Base-by-base conservation (phyloP, 2,888 invertebrate species). In the Netelia virgata region DNA sequence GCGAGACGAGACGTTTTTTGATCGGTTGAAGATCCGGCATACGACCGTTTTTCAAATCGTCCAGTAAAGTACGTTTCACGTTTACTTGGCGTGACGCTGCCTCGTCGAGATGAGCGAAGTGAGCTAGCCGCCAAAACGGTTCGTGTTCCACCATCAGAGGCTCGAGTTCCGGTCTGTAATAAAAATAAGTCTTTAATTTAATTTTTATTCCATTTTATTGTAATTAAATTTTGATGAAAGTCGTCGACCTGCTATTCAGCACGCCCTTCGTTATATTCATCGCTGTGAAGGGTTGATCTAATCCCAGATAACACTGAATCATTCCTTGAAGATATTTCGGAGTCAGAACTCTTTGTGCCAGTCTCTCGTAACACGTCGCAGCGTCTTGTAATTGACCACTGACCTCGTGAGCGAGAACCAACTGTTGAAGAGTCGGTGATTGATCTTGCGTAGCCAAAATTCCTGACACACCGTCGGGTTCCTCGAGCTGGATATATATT, bases 401-500 rank as follows among this genome's bases (percentile, higher is more conserved):
- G 55, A 97, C 96, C 90, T 98, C 97, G 93, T 98, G 97, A 10
- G 97, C 96, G 20, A 98, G 94, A 82, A 99, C 97, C 90, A 97
- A 95, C 91, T 99, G 98, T 80, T 97, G 96, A 2, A 98, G 93
- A 0, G 97, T 96, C 1, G 98, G 97, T 0, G 95, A 95, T 78
- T 96, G 95, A 90, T 97, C 96, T 86, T 97, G 95, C 14, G 97
- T 96, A 72, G 96, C 95, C 9, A 97, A 92, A 72, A 95, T 94
- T 92, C 97, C 98, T 86, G 97, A 96, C 0, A 99, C 97, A 10
- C 98, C 97, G 93, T 99, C 99, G 0, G 98, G 96, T 92, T 99
- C 98, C 92, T 98, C 97, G 85, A 99, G 93, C 83, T 97, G 95
- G 0, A 97, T 97, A 92, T 98, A 98, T 88, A 99, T 96, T 94